Evolutionary conservation across 2,797 vertebrate species (phyloP).

Genomic region (Erpetoichthys calabaricus): DNA sequence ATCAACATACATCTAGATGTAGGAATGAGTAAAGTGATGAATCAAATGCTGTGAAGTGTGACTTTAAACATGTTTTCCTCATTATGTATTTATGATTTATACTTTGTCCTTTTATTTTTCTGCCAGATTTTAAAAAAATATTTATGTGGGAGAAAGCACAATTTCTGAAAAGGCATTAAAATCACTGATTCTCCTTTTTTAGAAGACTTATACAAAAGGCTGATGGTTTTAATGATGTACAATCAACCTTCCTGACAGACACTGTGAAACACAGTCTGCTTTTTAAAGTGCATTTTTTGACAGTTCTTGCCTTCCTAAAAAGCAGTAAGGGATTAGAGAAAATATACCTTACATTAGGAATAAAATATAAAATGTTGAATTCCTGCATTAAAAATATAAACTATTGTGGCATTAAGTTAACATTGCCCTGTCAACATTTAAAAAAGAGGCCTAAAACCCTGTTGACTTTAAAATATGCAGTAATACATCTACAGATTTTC

Average conservation of each 20-base stretch:
- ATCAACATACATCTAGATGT: conserved; percentile 44
- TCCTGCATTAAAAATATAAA: conserved; percentile 23
- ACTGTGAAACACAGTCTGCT: conserved; percentile 24
- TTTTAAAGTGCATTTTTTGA: conserved; percentile 19
- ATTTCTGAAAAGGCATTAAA: conserved; percentile 33
- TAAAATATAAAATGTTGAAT: conserved; percentile 20
- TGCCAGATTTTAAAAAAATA: conserved; percentile 22
- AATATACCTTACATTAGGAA: conserved; percentile 24
- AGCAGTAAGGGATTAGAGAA: conserved; percentile 24
- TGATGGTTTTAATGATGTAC: conserved; percentile 44
- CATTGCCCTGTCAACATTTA: too few species aligned
- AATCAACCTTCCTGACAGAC: conserved; percentile 26
- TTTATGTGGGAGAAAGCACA: conserved; percentile 18
- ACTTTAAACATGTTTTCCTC: conserved; percentile 47
- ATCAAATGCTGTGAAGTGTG: conserved; percentile 42
- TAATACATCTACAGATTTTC: too few species aligned
- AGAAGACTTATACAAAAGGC: conserved; percentile 34
- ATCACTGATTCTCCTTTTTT: conserved; percentile 33
- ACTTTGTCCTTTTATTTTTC: conserved; percentile 19
- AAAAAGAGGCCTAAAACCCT: too few species aligned
- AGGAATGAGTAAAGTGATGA: conserved; percentile 44
- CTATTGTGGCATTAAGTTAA: conserved; percentile 10
- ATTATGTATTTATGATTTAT: conserved; percentile 48
- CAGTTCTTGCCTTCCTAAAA: conserved; percentile 33
- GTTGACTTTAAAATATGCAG: too few species aligned